Evolutionary conservation across 2,113 vertebrate species (phyloP).

Genomic region (Pseudonaja textilis): DNA sequence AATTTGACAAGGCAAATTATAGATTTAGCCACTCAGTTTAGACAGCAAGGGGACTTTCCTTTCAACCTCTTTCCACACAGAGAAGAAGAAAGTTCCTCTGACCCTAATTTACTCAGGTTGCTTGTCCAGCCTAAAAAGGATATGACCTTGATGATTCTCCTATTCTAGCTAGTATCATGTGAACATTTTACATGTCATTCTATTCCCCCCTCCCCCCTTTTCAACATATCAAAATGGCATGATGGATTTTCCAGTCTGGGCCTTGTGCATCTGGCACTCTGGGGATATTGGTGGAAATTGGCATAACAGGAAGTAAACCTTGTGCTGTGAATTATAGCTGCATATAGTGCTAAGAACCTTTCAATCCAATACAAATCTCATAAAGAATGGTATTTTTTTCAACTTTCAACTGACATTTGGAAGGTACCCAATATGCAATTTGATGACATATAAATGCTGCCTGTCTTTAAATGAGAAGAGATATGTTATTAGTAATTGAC

Average conservation of each 20-base stretch:
- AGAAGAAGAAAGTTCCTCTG: not conserved
- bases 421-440: slow-evolving; percentile 39
- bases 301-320: not conserved
- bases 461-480: slow-evolving; percentile 20
- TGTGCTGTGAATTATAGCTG: not conserved
- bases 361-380: not conserved
- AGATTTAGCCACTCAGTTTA: not conserved
- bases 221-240: not conserved
- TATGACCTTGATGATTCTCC: not conserved
- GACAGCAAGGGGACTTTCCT: not conserved
- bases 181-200: not conserved
- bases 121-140: not conserved
- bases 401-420: slow-evolving; percentile 5
- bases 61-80: not conserved
- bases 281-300: not conserved
- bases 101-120: not conserved
- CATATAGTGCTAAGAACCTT: not conserved
- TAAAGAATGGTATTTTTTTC: not conserved
- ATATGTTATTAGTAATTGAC: slow-evolving; percentile 24
- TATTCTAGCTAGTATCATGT: not conserved
- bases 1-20: not conserved
- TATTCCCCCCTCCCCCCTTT: not conserved
- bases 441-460: not conserved
- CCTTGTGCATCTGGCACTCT: not conserved
- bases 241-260: not conserved